Conservation (phyloP, 2,797 vertebrate species). For the Clarias laeviceps region DNA sequence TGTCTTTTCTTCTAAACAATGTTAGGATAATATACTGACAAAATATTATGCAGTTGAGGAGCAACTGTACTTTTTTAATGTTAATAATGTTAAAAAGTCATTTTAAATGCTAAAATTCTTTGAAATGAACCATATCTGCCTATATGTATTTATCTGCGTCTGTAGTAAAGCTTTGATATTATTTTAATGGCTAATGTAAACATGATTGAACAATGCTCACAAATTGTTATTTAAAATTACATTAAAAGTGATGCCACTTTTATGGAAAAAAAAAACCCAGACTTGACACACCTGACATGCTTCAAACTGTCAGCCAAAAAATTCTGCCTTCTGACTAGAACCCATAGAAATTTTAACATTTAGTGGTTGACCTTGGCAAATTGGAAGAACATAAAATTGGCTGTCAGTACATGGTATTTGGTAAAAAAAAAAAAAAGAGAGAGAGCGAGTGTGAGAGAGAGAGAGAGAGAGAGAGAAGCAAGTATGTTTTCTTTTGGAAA, state of each 20-base stretch:
- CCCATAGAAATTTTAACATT: slow-evolving; percentile 31
- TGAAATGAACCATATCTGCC: neutral
- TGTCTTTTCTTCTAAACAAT: neutral
- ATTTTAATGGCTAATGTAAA: neutral
- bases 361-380: slow-evolving; percentile 29
- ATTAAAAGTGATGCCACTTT: neutral
- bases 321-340: slow-evolving; percentile 16
- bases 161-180: neutral
- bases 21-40: neutral
- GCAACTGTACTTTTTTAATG: neutral
- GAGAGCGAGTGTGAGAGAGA: too few species aligned
- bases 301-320: neutral
- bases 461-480: neutral
- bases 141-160: too few species aligned
- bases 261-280: neutral
- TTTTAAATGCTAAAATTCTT: neutral
- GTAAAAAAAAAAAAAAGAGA: neutral
- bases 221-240: neutral
- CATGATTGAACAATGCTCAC: neutral
- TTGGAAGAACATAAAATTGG: slow-evolving; percentile 22
- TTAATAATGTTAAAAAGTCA: neutral
- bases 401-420: slow-evolving; percentile 21
- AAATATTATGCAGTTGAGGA: neutral
- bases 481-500: slow-evolving; percentile 4
- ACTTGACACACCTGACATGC: slow-evolving; percentile 18